A percentile compares a stretch with the other conserved stretches of the same genome.
phyloP scores from a whole-genome alignment of 2,888 invertebrate species.

The Myopa testacea region DNA sequence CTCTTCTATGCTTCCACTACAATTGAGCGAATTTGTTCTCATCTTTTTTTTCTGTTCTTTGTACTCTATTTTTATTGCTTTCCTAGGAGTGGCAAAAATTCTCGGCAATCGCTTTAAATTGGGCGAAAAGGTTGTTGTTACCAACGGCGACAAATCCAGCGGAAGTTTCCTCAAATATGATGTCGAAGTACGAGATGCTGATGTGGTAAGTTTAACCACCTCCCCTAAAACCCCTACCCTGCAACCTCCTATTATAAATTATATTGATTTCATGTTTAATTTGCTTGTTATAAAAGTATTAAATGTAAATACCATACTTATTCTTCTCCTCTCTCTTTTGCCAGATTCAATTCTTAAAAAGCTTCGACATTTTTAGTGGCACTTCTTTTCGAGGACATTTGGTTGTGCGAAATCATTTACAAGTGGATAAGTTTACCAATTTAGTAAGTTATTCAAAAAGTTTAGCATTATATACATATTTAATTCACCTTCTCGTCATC shows the following conservation, averaged over 20 bases:
- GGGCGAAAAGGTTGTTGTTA: slow-evolving; percentile 65
- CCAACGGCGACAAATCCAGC: slow-evolving; percentile 62
- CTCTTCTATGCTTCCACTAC: not conserved
- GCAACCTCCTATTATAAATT: slow-evolving; percentile 19
- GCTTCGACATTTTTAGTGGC: slow-evolving; percentile 67
- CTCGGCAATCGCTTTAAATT: slow-evolving; percentile 61
- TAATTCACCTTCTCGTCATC: not conserved
- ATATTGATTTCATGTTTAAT: not conserved
- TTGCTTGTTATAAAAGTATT: not conserved
- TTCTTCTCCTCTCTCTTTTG: slow-evolving; percentile 29
- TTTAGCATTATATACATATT: not conserved
- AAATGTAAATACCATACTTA: not conserved
- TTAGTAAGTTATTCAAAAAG: slow-evolving; percentile 58
- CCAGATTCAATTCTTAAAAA: slow-evolving; percentile 66
- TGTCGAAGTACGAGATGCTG: slow-evolving; percentile 67
- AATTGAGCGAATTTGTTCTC: not conserved
- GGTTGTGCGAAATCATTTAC: slow-evolving; percentile 67
- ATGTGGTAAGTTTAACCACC: slow-evolving; percentile 59
- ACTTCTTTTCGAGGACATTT: slow-evolving; percentile 63
- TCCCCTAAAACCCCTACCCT: not conserved
- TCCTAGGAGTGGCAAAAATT: slow-evolving; percentile 64
- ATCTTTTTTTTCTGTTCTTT: slow-evolving; percentile 13
- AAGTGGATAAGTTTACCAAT: slow-evolving; percentile 67
- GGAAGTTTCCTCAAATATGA: slow-evolving; percentile 66
- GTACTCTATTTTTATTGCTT: not conserved